Conservation (phyloP, 2,797 vertebrate genomes). For the Lithobates sylvaticus region DNA sequence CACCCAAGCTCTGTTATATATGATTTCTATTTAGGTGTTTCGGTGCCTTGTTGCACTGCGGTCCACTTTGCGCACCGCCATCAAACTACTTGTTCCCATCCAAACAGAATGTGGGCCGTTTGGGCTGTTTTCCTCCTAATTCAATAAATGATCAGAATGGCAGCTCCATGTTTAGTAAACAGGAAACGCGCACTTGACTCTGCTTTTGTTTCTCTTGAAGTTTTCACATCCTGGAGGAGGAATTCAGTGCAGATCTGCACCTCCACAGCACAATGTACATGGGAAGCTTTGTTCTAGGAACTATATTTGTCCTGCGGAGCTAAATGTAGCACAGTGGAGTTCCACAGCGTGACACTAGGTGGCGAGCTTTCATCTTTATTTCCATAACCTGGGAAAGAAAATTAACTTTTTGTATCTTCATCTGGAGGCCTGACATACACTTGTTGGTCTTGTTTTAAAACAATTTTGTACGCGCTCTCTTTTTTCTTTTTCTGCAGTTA, state of each 20-base stretch:
- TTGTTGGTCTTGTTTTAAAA: too few relatives aligned
- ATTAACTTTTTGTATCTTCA: not conserved
- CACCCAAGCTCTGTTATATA: too few relatives aligned
- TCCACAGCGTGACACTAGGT: not conserved
- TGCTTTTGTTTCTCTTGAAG: conserved; percentile 76
- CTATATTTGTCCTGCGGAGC: not conserved
- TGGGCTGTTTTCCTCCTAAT: not conserved
- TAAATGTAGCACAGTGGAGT: not conserved
- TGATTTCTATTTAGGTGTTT: too few relatives aligned
- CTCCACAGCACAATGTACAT: not conserved
- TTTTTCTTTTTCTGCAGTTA: too few relatives aligned
- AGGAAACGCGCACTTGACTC: conserved; percentile 71
- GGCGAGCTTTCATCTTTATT: conserved; percentile 24
- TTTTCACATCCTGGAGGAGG: conserved; percentile 78
- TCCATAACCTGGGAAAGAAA: not conserved
- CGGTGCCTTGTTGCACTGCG: too few relatives aligned
- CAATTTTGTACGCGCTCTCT: too few relatives aligned
- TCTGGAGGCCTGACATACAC: not conserved
- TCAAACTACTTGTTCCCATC: too few relatives aligned
- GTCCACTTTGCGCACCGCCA: too few relatives aligned
- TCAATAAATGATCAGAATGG: not conserved
- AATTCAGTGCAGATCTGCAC: conserved; percentile 65
- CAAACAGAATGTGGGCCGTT: too few relatives aligned
- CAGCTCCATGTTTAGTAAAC: conserved; percentile 65
- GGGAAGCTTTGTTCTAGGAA: not conserved